Evolutionary conservation across 2,888 invertebrate species (phyloP), one percentile per base, ranked within the genome.

Genomic region (Cephus runcator): DNA sequence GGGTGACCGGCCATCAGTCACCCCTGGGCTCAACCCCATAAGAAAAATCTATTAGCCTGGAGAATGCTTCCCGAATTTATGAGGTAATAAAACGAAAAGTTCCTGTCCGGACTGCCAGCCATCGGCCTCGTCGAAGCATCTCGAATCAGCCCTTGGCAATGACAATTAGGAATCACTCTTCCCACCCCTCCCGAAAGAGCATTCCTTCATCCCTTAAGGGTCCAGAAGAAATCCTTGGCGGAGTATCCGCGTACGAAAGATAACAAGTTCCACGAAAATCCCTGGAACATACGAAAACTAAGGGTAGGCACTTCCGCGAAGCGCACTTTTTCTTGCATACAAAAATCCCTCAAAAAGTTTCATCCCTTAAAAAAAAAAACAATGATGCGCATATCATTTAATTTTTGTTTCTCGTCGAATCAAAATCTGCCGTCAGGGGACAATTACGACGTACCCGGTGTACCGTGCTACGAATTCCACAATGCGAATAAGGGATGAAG

Each of bases 41-140:
- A 71, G 71, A 71, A 71, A 71, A 71, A 71, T 71, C 71, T 71
- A 71, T 71, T 71, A 71, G 71, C 71, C 31, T 15, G 71, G 12
- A 71, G 33, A 71, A 71, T 71, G 71, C 33, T 71, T 34, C 12
- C 31, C 33, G 71, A 71, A 71, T 71, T 71, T 71, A 71, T 71
- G 31, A n/a, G 71, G 71, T 34, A 34, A 71, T 71, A 71, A 71
- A 71, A 71, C 31, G 71, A 71, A 23, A 56, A 31, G 31, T 71
- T 34, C 33, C 71, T 34, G 71, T 71, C 71, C 31, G 9, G 56
- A 56, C 56, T 56, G 56, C 71, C 71, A 31, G 71, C 31, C 71
- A 23, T 71, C 31, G 6, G 33, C 56, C 56, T 56, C 71, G 71
- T 71, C 71, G 71, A 71, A 34, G 71, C 56, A 12, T 71, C 71